Conservation (phyloP, 2,797 vertebrate species). For the Pseudochaenichthys georgianus region DNA sequence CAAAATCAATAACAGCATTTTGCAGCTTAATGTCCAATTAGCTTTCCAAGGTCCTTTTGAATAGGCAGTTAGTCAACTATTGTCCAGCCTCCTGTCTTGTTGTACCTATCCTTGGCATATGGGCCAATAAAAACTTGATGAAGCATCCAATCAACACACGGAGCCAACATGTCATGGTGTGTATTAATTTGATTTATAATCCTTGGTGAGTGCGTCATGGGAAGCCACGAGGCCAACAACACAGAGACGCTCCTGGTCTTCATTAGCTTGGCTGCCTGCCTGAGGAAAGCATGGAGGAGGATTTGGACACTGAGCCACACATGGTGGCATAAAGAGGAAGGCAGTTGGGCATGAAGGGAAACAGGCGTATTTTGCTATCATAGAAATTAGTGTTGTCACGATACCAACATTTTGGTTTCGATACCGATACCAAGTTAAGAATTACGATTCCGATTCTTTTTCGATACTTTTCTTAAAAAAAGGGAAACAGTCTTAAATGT, state of each 20-base stretch:
- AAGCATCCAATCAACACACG: constrained; percentile 65
- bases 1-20: constrained; percentile 57
- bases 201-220: constrained; percentile 58
- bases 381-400: neutral
- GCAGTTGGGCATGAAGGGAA: constrained; percentile 11
- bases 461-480: too few species aligned
- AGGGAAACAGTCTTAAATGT: too few species aligned
- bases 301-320: constrained; percentile 29
- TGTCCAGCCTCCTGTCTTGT: constrained; percentile 43
- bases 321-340: constrained; percentile 24
- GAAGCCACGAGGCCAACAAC: constrained; percentile 68
- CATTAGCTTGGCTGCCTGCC: constrained; percentile 64
- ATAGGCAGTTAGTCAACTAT: constrained; percentile 72
- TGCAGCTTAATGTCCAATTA: constrained; percentile 67
- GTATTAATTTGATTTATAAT: constrained; percentile 71
- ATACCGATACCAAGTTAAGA: too few species aligned
- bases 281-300: constrained; percentile 35
- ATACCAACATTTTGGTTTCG: too few species aligned
- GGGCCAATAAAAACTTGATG: constrained; percentile 71
- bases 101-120: constrained; percentile 71
- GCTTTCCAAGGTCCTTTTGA: constrained; percentile 69
- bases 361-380: neutral
- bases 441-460: too few species aligned
- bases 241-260: constrained; percentile 68
- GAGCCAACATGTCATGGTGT: constrained; percentile 53